Conservation (phyloP, 2,113 vertebrate species). For the Bombycilla garrulus region DNA sequence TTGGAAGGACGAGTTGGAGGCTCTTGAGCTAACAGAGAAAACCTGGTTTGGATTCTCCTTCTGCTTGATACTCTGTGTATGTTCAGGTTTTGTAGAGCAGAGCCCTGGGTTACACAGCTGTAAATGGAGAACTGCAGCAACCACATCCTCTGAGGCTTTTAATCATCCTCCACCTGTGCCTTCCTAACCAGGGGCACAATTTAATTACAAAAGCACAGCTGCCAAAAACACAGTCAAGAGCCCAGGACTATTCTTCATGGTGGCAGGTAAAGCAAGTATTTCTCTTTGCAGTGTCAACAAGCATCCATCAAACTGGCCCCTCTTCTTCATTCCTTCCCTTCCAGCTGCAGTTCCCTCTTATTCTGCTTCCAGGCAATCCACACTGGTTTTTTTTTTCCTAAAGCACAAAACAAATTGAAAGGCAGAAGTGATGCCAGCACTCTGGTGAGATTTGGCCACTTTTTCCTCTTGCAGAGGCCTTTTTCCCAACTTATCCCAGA, state of each 20-base stretch:
- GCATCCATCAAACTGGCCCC: not conserved
- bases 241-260: not conserved
- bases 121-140: not conserved
- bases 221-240: constrained; percentile 2
- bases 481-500: not conserved
- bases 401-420: not conserved
- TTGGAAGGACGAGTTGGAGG: not conserved
- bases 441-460: not conserved
- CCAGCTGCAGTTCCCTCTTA: not conserved
- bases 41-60: not conserved
- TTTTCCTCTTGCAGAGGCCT: not conserved
- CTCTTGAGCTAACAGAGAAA: not conserved
- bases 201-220: constrained; percentile 49
- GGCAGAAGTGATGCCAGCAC: not conserved
- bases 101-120: not conserved
- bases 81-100: not conserved
- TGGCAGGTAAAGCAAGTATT: not conserved
- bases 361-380: not conserved
- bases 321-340: not conserved
- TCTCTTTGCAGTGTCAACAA: not conserved
- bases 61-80: not conserved
- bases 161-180: not conserved
- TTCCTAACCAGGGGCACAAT: constrained; percentile 26
- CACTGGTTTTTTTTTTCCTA: not conserved
- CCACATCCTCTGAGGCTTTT: not conserved